Percentiles rank a stretch among this genome's conserved stretches.
Evolutionary conservation across 2,797 vertebrate genomes (phyloP).

Genomic region (Coluber constrictor): DNA sequence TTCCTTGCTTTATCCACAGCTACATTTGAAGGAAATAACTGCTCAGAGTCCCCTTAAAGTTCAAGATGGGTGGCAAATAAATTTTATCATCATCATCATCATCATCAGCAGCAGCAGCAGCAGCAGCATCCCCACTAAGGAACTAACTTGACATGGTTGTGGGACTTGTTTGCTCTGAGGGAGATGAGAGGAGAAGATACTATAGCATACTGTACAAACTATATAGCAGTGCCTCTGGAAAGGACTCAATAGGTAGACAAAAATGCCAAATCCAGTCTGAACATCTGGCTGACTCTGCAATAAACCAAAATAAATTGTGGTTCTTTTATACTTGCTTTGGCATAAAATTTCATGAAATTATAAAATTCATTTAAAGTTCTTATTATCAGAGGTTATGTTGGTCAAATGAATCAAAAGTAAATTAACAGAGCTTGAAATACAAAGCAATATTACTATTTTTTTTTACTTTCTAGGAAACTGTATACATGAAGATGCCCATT

Average conservation of each 20-base stretch:
- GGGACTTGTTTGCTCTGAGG: too few relatives aligned
- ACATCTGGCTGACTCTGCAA: not conserved
- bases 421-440: constrained; percentile 30
- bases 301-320: not conserved
- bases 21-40: not conserved
- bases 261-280: too few relatives aligned
- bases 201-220: not conserved
- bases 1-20: not conserved
- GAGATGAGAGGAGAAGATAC: not conserved
- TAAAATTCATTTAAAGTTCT: not conserved
- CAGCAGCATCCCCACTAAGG: too few relatives aligned
- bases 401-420: constrained; percentile 35
- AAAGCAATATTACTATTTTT: constrained; percentile 41
- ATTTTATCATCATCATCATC: too few relatives aligned
- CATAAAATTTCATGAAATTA: not conserved
- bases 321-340: not conserved
- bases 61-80: too few relatives aligned
- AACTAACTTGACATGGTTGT: too few relatives aligned
- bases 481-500: constrained; percentile 26
- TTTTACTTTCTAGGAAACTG: constrained; percentile 33
- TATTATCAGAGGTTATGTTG: constrained; percentile 23
- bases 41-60: not conserved
- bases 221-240: not conserved
- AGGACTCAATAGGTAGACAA: too few relatives aligned
- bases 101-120: too few relatives aligned